These are phyloP conservation scores for Strix uralensis DNA, from an alignment of 2,113 vertebrate species.

Conservation along the genomic window DNA sequence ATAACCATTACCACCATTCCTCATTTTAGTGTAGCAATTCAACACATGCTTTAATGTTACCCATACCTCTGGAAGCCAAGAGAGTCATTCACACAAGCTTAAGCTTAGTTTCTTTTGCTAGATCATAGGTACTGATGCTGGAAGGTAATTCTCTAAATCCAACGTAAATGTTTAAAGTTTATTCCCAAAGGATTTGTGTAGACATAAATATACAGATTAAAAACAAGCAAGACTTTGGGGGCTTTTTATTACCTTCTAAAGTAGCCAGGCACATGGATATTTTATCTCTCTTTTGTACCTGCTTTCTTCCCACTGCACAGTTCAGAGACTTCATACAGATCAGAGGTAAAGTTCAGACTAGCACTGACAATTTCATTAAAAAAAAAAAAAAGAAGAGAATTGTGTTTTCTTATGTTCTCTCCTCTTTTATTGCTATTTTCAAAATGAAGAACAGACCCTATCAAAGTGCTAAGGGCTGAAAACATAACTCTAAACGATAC, in stretches of 20 bases:
- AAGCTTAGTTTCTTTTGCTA: background rate
- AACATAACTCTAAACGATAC: constrained; percentile 45
- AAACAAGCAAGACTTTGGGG: background rate
- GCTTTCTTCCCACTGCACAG: background rate
- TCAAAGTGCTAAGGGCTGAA: constrained; percentile 38
- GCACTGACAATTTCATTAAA: constrained; percentile 32
- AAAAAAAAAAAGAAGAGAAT: background rate
- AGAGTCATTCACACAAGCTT: background rate
- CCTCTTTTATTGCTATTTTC: constrained; percentile 44
- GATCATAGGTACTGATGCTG: background rate
- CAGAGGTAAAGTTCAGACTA: constrained; percentile 38
- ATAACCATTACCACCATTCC: background rate
- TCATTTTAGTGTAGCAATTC: background rate
- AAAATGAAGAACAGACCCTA: constrained; percentile 52
- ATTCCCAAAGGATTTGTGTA: background rate
- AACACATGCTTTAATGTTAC: background rate
- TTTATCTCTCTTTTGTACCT: background rate
- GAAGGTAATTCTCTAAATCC: constrained; percentile 13
- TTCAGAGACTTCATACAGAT: constrained; percentile 36
- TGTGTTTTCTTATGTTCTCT: constrained; percentile 39
- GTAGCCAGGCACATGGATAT: constrained; percentile 1
- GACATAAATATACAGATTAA: constrained; percentile 14
- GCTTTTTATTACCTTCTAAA: constrained; percentile 15
- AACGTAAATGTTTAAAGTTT: constrained; percentile 2
- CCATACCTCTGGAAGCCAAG: background rate